Percentiles rank a stretch among this genome's conserved stretches.
Evolutionary conservation across 2,113 vertebrate genomes (phyloP).

Genomic region (Himantopus leucocephalus): DNA sequence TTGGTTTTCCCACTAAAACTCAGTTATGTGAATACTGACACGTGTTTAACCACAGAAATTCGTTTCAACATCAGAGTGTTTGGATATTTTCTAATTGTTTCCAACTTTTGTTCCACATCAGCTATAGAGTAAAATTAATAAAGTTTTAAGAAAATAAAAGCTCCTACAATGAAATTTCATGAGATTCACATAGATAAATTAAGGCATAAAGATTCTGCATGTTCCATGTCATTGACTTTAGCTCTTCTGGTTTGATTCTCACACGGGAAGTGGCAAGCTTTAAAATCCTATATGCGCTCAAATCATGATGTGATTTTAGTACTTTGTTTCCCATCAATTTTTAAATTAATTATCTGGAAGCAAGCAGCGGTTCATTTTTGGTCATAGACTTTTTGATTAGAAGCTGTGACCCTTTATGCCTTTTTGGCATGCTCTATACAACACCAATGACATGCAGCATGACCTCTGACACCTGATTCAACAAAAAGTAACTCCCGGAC

Average conservation of each 20-base stretch:
- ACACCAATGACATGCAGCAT: conserved; percentile 78
- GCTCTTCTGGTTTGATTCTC: neutral
- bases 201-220: neutral
- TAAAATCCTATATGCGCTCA: conserved; percentile 12
- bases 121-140: neutral
- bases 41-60: neutral
- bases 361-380: conserved; percentile 92
- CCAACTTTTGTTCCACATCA: neutral
- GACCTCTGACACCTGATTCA: conserved; percentile 90
- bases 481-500: conserved; percentile 82
- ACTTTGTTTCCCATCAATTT: conserved; percentile 83
- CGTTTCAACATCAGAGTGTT: neutral
- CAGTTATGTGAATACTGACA: neutral
- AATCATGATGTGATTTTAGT: conserved; percentile 69
- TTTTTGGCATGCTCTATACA: conserved; percentile 80
- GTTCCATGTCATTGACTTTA: accelerated
- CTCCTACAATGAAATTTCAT: neutral
- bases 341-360: conserved; percentile 93
- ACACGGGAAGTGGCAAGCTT: neutral
- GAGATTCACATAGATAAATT: neutral
- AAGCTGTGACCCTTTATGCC: conserved; percentile 83
- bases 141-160: neutral
- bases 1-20: neutral
- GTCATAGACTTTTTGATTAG: conserved; percentile 89
- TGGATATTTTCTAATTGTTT: neutral